phyloP scores from a whole-genome alignment of 2,888 invertebrate species.

The Limnephilus rhombicus region DNA sequence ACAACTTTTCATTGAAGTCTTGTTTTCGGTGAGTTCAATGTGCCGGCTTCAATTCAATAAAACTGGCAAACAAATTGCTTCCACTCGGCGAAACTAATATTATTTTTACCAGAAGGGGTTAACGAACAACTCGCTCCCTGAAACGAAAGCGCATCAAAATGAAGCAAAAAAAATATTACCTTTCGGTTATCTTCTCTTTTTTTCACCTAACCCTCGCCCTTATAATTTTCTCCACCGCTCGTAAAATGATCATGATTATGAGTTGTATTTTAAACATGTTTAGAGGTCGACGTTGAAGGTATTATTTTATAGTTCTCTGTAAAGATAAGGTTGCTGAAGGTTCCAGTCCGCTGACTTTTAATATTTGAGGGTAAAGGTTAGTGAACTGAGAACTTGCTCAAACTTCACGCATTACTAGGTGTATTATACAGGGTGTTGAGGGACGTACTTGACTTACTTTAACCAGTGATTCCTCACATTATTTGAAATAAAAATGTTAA shows the following conservation, averaged over 20 bases:
- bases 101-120: not conserved
- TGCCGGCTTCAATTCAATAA: not conserved
- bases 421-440: no score
- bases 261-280: not conserved
- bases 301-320: constrained; percentile 9
- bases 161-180: not conserved
- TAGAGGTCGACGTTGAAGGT: not conserved
- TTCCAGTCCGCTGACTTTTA: not conserved
- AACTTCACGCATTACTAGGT: no score
- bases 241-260: not conserved
- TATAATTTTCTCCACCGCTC: not conserved
- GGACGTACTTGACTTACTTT: no score
- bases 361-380: constrained; percentile 15
- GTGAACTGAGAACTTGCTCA: not conserved
- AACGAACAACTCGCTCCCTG: not conserved
- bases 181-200: not conserved
- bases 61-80: no score
- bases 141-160: not conserved
- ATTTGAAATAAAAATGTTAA: no score
- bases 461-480: no score
- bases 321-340: not conserved
- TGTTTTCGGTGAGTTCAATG: no score
- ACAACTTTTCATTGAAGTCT: no score
- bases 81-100: not conserved
- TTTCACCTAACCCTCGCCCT: not conserved